Base-by-base conservation (phyloP, 2,888 invertebrate species). In the Melinaea marsaeus region DNA sequence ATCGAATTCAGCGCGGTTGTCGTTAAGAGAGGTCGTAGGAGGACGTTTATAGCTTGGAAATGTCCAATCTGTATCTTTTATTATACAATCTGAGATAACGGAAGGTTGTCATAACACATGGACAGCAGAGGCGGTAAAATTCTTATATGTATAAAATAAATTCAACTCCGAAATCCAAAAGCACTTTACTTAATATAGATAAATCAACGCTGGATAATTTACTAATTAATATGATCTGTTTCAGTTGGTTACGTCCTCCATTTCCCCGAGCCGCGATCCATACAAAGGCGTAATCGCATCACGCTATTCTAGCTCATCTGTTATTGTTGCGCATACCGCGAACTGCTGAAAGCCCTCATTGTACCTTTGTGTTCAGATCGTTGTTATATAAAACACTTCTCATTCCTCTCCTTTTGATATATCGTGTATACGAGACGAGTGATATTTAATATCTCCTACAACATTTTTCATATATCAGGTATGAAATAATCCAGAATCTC, bases 291-390 rank as follows among this genome's bases (percentile, higher is more conserved):
- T 71, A 69, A 72, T 71, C 75, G 75, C 74, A 71, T 62, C 72
- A 72, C 72, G 73, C 60, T 60, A 57, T 71, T 69, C 72, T 69
- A 73, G 75, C 75, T 74, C 75, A 75, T 80, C 75, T 79, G 83
- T 80, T 81, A 83, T 86, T 85, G 81, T 84, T 79, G 76, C 71
- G 71, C 77, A 79, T 83, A 79, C 80, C 79, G 69, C 75, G 79
- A 78, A 69, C 60, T 58, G 60, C 60, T 65, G 64, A 67, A 64
- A 69, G 81, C 79, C 74, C 74, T 77, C 79, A 79, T 79, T 80
- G 81, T 80, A 73, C 79, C 80, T 81, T 73, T 73, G 69, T 69
- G 69, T 70, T 57, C 58, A 42, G 61, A n/a, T 60, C 57, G 61
- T 57, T 61, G 55, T 37, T 55, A 64, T 61, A 58, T 64, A 61